These are phyloP conservation scores for Apomyelois bistriatella DNA, from an alignment of 2,888 invertebrate species.

Conservation along the genomic window DNA sequence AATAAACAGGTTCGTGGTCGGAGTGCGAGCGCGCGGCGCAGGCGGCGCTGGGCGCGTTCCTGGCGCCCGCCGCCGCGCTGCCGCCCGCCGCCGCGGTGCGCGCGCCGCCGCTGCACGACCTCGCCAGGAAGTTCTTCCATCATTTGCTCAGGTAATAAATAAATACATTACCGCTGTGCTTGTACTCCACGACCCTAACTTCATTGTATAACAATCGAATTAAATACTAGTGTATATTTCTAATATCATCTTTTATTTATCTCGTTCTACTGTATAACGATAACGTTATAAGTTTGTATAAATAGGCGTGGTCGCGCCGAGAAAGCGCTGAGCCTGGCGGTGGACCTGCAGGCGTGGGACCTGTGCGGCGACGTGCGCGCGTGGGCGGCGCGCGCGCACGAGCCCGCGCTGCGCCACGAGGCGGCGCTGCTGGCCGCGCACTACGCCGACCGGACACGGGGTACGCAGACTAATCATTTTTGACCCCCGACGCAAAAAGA, in stretches of 20 bases:
- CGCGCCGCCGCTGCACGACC: constrained; percentile 87
- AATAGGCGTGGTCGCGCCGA: constrained; percentile 84
- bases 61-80: constrained; percentile 85
- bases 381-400: constrained; percentile 81
- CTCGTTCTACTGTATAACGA: too few species aligned
- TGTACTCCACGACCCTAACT: too few species aligned
- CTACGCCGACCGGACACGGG: constrained; percentile 24
- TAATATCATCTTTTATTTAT: too few species aligned
- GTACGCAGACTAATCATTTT: too few species aligned
- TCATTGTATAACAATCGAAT: too few species aligned
- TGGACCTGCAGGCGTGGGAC: constrained; percentile 92
- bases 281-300: too few species aligned
- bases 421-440: constrained; percentile 85
- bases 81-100: constrained; percentile 85
- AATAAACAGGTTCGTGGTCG: too few species aligned
- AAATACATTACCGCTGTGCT: constrained; percentile 43
- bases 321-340: constrained; percentile 91
- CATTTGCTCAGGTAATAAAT: constrained; percentile 83
- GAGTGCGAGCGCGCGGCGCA: constrained; percentile 77
- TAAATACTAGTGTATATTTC: too few species aligned
- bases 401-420: constrained; percentile 80
- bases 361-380: constrained; percentile 91
- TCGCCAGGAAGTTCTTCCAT: constrained; percentile 93
- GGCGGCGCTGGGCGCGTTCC: constrained; percentile 89
- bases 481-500: too few species aligned